Evolutionary conservation across 2,888 invertebrate genomes (phyloP).

Genomic region (Mystacides longicornis): DNA sequence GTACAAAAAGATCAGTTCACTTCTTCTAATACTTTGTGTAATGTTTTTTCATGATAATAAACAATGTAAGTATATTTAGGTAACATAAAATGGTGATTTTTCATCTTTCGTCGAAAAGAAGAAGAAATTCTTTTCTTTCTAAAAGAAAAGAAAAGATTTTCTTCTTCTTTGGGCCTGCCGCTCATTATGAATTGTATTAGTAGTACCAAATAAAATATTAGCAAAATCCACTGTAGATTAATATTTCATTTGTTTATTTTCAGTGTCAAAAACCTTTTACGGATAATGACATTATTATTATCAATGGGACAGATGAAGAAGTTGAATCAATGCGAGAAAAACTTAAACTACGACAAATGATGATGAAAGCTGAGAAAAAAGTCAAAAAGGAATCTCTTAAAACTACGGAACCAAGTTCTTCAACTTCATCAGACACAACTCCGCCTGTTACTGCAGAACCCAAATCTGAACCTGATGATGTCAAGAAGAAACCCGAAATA

Average conservation of each 20-base stretch:
- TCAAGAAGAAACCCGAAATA: background rate
- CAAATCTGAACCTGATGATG: background rate
- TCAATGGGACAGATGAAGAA: constrained; percentile 83
- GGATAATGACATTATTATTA: constrained; percentile 72
- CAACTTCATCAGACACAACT: background rate
- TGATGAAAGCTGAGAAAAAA: constrained; percentile 51
- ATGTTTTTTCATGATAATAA: no score
- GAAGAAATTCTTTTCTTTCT: no score
- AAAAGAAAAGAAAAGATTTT: no score
- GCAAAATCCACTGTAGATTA: no score
- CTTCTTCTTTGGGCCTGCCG: no score
- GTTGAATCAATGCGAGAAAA: constrained; percentile 54
- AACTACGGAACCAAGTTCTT: background rate
- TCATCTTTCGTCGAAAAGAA: no score
- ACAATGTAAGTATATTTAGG: no score
- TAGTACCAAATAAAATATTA: no score
- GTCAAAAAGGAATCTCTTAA: constrained; percentile 3
- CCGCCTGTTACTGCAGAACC: background rate
- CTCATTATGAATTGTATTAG: no score
- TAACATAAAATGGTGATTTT: no score
- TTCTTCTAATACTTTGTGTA: no score
- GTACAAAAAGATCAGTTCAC: no score
- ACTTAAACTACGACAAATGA: constrained; percentile 61
- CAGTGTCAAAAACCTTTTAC: constrained; percentile 74
- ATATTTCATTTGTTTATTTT: constrained; percentile 29